A percentile compares a stretch with the other conserved stretches of the same genome.
Conservation (phyloP, 1,140 invertebrate genomes). For the Lycorma delicatula region DNA sequence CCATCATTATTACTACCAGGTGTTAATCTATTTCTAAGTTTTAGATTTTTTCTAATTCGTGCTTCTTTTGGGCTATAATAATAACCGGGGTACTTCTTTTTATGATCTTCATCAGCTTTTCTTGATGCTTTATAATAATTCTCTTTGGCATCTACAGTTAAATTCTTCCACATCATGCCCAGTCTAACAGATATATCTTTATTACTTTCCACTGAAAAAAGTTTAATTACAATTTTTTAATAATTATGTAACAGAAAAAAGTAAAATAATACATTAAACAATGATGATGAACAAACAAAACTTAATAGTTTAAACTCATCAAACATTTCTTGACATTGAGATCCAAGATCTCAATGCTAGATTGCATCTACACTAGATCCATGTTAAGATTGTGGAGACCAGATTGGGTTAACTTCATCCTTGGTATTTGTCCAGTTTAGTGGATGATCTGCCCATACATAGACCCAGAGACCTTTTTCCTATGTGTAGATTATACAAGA, state of each 20-base stretch:
- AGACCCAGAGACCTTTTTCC: no score
- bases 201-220: slow-evolving; percentile 37
- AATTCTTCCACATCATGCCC: slow-evolving; percentile 43
- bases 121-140: slow-evolving; percentile 40
- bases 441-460: no score
- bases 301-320: no score
- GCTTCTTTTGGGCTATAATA: slow-evolving; percentile 41
- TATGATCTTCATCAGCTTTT: slow-evolving; percentile 40
- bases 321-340: no score
- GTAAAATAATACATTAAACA: background rate
- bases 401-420: no score
- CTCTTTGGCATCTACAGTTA: slow-evolving; percentile 38
- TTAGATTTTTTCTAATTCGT: slow-evolving; percentile 35
- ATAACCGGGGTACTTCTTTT: slow-evolving; percentile 43
- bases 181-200: slow-evolving; percentile 44
- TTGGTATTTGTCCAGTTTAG: no score
- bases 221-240: background rate
- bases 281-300: background rate
- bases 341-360: no score
- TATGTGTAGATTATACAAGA: no score
- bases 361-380: no score
- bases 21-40: no score
- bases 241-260: slow-evolving; percentile 12
- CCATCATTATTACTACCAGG: no score
- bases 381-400: no score